Base-by-base conservation (phyloP, 2,888 invertebrate genomes). In the Axea sp. region DNA sequence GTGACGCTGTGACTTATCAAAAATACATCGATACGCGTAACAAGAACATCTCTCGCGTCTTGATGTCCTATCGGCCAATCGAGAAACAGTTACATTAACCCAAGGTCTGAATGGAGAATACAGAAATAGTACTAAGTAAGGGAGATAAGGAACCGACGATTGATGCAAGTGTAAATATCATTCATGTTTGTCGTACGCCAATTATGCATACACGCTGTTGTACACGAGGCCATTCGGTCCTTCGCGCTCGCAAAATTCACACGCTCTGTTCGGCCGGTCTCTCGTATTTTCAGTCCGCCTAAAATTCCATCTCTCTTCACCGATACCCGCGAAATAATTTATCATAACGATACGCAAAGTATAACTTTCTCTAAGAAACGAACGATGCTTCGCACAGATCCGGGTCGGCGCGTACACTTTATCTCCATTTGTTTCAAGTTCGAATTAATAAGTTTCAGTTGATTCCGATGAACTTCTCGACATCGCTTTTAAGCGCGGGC, bases 1-100 rank as follows among this genome's bases (percentile, higher is more conserved):
- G 5, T 30, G 35, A 15, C 47, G 17, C 24, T 62, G n/a, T 3
- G 31, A 33, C 43, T 41, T 53, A 64, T 53, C 35, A 22, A 53
- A 53, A 53, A 53, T 33, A 33, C 19, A 19, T 51, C 14, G 14
- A 19, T 15, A 5, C 9, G 24, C 30, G 22, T 39, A 51, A 17
- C 9, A 31, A 28, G 19, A 33, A 7, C 17, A 3, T 19, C 31
- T 8, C 31, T 3, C 19, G 33, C 19, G 5, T 12, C 43, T 43
- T 11, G 53, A 64, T 53, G 53, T 28, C 28, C 31, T 43, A 51
- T 30, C 26, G 14, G 9, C 28, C 41, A 51, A 62, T 51, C 51
- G 31, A 62, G 33, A 51, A 62, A 41, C 37, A 49, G 31, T 49
- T 62, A 62, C 24, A 37, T 41, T 49, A 51, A 51, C 51, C 11